Conservation (phyloP, 2,113 vertebrate species). For the Xiphophorus hellerii region DNA sequence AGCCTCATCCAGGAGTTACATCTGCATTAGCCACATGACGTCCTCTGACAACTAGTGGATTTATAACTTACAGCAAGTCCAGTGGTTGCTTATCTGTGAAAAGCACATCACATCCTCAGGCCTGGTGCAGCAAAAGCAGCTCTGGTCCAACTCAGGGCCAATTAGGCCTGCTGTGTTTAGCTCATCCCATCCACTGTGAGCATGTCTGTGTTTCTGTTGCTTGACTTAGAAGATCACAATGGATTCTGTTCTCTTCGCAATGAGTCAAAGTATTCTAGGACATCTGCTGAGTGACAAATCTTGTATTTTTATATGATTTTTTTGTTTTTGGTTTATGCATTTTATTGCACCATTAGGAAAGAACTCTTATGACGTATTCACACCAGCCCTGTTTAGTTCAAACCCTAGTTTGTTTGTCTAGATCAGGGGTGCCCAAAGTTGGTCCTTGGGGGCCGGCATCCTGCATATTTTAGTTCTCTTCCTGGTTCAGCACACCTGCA, state of each 20-base stretch:
- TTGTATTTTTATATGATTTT: background rate
- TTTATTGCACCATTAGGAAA: no score
- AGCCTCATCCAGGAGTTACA: background rate
- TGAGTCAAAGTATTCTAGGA: background rate
- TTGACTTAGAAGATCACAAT: background rate
- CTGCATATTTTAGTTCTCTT: no score
- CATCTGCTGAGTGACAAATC: background rate
- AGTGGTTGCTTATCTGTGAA: constrained; percentile 40
- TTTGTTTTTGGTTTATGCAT: no score
- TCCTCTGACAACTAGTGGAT: constrained; percentile 19
- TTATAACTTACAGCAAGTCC: background rate
- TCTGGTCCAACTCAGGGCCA: constrained; percentile 53
- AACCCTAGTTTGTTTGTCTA: no score
- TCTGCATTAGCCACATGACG: background rate
- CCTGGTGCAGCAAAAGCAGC: constrained; percentile 8
- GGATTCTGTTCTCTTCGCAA: background rate
- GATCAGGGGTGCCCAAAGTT: no score
- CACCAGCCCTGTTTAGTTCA: no score
- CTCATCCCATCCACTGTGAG: constrained; percentile 37
- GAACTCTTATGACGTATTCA: no score
- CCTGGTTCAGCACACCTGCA: no score
- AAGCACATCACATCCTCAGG: constrained; percentile 40
- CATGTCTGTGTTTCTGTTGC: background rate
- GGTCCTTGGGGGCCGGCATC: no score
- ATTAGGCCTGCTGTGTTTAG: constrained; percentile 20